Evolutionary conservation across 2,113 vertebrate species (phyloP).

Genomic region (Barnardius zonarius): DNA sequence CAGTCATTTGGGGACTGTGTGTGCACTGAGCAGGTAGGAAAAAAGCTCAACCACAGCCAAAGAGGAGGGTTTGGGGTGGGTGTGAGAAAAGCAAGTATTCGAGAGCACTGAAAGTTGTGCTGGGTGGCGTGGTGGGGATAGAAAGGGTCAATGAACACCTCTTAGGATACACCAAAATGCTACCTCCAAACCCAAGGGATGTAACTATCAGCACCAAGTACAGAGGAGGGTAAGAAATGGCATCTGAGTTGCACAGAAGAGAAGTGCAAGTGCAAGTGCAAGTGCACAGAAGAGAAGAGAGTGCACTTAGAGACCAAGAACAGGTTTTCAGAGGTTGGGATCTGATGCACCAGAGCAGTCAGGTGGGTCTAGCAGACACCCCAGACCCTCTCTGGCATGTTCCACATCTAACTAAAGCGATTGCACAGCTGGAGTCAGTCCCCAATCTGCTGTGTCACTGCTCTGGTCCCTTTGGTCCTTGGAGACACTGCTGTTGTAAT

Average conservation of each 20-base stretch:
- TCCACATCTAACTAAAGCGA: not conserved
- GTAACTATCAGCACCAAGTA: not conserved
- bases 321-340: not conserved
- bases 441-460: not conserved
- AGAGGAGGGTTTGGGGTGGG: not conserved
- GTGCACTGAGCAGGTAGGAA: not conserved
- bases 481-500: rapidly evolving
- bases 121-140: no score
- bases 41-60: not conserved
- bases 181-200: not conserved
- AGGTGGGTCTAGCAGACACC: not conserved
- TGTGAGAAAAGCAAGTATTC: not conserved
- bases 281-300: no score
- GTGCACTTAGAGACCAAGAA: not conserved
- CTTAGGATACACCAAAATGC: not conserved
- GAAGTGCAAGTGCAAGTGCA: no score
- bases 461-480: not conserved
- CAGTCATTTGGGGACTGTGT: not conserved
- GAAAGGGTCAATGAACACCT: not conserved
- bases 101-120: not conserved
- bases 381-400: not conserved
- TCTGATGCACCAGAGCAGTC: not conserved
- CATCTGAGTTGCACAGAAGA: not conserved
- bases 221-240: not conserved
- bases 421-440: rapidly evolving